These are phyloP conservation scores for Acanthacorydalis orientalis DNA, from an alignment of 2,888 invertebrate species.

Conservation along the genomic window DNA sequence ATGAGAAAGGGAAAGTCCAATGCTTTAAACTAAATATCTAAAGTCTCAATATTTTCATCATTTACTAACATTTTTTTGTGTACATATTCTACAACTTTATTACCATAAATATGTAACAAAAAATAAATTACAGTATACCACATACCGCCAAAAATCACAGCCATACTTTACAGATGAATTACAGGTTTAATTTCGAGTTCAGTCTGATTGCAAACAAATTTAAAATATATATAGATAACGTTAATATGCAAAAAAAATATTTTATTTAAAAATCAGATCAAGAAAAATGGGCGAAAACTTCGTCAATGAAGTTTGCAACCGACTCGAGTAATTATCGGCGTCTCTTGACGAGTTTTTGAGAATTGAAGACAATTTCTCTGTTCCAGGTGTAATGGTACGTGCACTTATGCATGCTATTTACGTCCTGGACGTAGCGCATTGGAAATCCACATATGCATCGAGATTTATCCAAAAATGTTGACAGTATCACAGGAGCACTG, in stretches of 20 bases:
- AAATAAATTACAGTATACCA: not conserved
- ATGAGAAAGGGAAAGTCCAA: too few species aligned
- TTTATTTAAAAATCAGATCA: not conserved
- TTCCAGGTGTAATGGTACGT: slow-evolving; percentile 85
- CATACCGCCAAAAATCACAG: too few species aligned
- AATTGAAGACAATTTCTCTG: slow-evolving; percentile 82
- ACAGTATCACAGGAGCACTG: not conserved
- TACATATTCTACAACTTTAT: too few species aligned
- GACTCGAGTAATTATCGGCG: slow-evolving; percentile 39
- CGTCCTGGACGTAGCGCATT: slow-evolving; percentile 20
- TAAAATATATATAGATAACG: slow-evolving; percentile 9
- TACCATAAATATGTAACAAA: not conserved
- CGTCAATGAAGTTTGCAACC: too few species aligned
- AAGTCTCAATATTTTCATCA: too few species aligned
- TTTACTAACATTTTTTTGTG: too few species aligned
- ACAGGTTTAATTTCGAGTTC: not conserved
- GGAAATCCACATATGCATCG: slow-evolving; percentile 17
- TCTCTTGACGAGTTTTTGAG: slow-evolving; percentile 85
- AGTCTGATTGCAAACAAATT: slow-evolving; percentile 2
- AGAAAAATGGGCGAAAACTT: too few species aligned
- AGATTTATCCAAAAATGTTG: slow-evolving; percentile 8
- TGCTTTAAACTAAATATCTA: too few species aligned
- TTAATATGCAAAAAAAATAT: not conserved
- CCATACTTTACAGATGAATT: not conserved
- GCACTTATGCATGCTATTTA: slow-evolving; percentile 44